Percentiles rank a stretch among this genome's conserved stretches.
Conservation (phyloP, 2,888 invertebrate species). For the Dyspetes luteomarginatus region DNA sequence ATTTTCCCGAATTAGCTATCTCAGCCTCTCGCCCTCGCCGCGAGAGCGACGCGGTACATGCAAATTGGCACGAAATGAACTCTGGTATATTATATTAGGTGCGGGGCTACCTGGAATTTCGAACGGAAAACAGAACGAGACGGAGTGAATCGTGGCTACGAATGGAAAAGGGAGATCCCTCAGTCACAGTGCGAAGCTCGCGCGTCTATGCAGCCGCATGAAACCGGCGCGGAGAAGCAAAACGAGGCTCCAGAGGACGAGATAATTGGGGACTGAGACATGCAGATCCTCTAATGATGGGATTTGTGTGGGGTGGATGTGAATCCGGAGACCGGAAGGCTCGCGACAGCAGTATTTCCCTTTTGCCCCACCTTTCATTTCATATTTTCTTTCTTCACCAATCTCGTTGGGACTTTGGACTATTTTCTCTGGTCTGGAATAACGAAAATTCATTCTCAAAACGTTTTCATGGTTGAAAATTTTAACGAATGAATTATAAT, state of each 20-base stretch:
- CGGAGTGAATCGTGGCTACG: constrained; percentile 49
- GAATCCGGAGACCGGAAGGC: constrained; percentile 48
- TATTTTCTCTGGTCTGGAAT: no score
- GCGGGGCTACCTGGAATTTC: constrained; percentile 79
- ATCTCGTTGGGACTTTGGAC: no score
- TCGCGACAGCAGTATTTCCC: background rate
- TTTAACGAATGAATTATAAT: no score
- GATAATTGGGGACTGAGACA: constrained; percentile 82
- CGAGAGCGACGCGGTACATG: constrained; percentile 78
- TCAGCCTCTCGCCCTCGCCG: constrained; percentile 54
- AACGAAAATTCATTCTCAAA: no score
- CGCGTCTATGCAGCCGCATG: constrained; percentile 26
- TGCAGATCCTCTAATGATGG: constrained; percentile 81
- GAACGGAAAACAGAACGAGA: constrained; percentile 79
- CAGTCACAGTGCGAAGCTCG: background rate
- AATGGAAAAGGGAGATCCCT: constrained; percentile 24
- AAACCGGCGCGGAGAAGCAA: constrained; percentile 63
- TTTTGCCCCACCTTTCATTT: constrained; percentile 17
- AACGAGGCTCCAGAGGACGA: constrained; percentile 69
- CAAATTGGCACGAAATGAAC: constrained; percentile 83
- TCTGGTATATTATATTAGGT: constrained; percentile 82
- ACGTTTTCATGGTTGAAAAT: no score
- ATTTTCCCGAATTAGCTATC: constrained; percentile 80
- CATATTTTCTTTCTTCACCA: constrained; percentile 30
- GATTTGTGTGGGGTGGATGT: constrained; percentile 74